These are phyloP conservation scores for Bubalus kerabau DNA, from an alignment of 2,113 vertebrate species.

Conservation along the genomic window DNA sequence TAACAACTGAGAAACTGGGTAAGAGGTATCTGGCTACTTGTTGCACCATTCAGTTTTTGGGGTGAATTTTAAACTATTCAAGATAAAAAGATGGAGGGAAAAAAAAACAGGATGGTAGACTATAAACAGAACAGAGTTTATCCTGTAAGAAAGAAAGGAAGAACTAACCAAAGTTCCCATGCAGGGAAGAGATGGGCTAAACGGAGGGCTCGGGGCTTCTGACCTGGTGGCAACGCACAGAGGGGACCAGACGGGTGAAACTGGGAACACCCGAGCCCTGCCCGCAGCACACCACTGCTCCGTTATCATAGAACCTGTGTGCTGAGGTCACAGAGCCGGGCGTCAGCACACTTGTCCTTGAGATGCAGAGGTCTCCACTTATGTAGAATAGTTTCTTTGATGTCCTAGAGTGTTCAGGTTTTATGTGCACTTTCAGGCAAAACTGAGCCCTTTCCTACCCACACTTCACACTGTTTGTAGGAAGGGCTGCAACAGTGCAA, in stretches of 20 bases:
- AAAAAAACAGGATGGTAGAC: background rate
- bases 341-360: background rate
- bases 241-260: fast-evolving
- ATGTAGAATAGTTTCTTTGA: background rate
- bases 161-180: background rate
- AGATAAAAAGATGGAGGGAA: background rate
- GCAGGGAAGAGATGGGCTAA: background rate
- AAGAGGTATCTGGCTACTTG: background rate
- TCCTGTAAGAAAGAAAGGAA: background rate
- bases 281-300: background rate
- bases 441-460: background rate
- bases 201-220: background rate
- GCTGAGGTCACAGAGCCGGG: background rate
- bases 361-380: background rate
- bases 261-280: background rate
- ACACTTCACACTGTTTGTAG: background rate
- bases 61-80: background rate
- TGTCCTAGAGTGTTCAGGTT: background rate
- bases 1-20: background rate
- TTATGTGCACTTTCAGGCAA: background rate
- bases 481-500: background rate
- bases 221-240: fast-evolving
- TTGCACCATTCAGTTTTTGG: background rate
- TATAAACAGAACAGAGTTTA: background rate
- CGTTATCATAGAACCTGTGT: background rate